Conservation (phyloP, 2,888 invertebrate genomes). For the Chirona hameri region DNA sequence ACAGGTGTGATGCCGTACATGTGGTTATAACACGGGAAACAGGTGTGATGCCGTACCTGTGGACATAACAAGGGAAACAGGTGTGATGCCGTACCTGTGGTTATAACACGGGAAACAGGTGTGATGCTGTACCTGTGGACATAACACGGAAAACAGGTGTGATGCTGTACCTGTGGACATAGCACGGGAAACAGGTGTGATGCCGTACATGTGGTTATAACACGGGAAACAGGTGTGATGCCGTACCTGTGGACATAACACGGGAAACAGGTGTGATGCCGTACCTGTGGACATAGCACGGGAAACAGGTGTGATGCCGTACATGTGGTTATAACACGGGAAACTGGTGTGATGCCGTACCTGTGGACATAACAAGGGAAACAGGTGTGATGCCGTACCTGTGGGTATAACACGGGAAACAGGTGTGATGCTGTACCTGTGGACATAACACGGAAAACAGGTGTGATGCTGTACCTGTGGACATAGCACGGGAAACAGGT, state of each 20-base stretch:
- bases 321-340: slow-evolving; percentile 49
- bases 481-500: neutral
- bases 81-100: slow-evolving; percentile 58
- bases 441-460: slow-evolving; percentile 31
- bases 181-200: slow-evolving; percentile 46
- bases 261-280: slow-evolving; percentile 49
- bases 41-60: slow-evolving; percentile 58
- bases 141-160: slow-evolving; percentile 42
- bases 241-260: slow-evolving; percentile 54
- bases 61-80: slow-evolving; percentile 30
- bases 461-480: slow-evolving; percentile 58
- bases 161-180: slow-evolving; percentile 56
- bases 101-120: neutral
- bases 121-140: slow-evolving; percentile 58
- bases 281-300: slow-evolving; percentile 52
- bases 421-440: slow-evolving; percentile 58
- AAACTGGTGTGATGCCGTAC: slow-evolving; percentile 54
- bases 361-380: slow-evolving; percentile 46
- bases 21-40: slow-evolving; percentile 34
- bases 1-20: slow-evolving; percentile 58
- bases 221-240: slow-evolving; percentile 46
- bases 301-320: slow-evolving; percentile 52
- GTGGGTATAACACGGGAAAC: slow-evolving; percentile 34
- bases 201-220: slow-evolving; percentile 54
- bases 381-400: slow-evolving; percentile 58